A percentile compares a stretch with the other conserved stretches of the same genome.
phyloP scores from a whole-genome alignment of 2,888 invertebrate species.

The Ennomos quercinarius region DNA sequence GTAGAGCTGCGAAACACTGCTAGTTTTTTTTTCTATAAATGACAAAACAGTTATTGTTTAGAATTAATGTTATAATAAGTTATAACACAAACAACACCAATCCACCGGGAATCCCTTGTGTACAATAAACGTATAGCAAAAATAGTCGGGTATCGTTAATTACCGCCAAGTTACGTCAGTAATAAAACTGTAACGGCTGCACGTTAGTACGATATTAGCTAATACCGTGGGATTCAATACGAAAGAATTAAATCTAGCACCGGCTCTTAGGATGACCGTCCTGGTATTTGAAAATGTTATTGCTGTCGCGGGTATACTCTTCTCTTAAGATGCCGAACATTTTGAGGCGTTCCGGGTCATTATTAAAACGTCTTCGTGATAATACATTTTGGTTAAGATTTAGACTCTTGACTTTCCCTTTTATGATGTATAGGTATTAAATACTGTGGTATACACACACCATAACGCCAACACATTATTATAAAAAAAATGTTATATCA shows the following conservation, averaged over 20 bases:
- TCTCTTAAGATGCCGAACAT: not conserved
- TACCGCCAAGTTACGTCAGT: constrained; percentile 44
- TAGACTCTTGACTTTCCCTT: no score
- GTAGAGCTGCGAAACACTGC: no score
- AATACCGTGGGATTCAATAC: constrained; percentile 50
- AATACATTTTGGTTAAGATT: no score
- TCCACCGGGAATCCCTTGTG: constrained; percentile 4
- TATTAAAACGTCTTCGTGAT: no score
- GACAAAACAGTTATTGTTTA: no score
- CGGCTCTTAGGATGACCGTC: not conserved
- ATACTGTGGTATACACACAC: no score
- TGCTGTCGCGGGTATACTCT: no score
- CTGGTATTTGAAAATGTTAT: no score
- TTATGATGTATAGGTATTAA: no score
- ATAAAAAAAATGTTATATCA: not conserved
- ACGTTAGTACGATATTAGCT: constrained; percentile 42
- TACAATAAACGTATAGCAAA: constrained; percentile 33
- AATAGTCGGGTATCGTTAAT: constrained; percentile 40
- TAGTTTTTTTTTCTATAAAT: no score
- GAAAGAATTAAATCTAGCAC: constrained; percentile 35
- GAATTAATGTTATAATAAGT: no score
- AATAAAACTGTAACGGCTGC: constrained; percentile 46
- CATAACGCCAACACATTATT: no score
- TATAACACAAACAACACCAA: constrained; percentile 3
- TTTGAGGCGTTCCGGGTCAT: constrained; percentile 1